Conservation (phyloP, 2,888 invertebrate genomes). For the Netelia virgata region DNA sequence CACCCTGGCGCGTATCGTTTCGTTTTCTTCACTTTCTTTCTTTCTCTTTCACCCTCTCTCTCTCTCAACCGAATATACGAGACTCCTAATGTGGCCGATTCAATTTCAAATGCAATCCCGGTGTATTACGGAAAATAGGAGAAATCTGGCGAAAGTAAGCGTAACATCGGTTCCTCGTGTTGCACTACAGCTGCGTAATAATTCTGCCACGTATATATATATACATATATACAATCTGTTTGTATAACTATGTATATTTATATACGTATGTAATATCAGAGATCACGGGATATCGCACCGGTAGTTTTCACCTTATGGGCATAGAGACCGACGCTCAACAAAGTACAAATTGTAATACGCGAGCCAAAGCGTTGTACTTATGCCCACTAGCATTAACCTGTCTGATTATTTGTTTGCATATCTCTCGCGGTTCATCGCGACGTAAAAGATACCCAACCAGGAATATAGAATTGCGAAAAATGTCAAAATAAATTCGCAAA, state of each 20-base stretch:
- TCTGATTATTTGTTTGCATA: constrained; percentile 41
- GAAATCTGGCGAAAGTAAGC: constrained; percentile 83
- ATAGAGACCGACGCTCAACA: constrained; percentile 29
- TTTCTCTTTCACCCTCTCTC: constrained; percentile 21
- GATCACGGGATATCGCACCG: constrained; percentile 64
- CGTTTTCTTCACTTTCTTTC: constrained; percentile 19
- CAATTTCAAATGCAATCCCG: constrained; percentile 82
- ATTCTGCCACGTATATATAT: constrained; percentile 57
- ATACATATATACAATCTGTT: constrained; percentile 13
- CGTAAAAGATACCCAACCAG: background rate
- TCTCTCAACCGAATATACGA: constrained; percentile 47
- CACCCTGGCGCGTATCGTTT: constrained; percentile 28
- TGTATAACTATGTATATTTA: constrained; percentile 22
- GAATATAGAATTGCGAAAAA: too few relatives aligned
- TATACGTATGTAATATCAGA: constrained; percentile 45
- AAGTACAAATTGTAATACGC: constrained; percentile 16
- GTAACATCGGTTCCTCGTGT: constrained; percentile 71
- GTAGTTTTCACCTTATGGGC: constrained; percentile 52
- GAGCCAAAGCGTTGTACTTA: constrained; percentile 37
- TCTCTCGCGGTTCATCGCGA: constrained; percentile 33
- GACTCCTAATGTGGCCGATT: constrained; percentile 73
- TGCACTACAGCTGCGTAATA: constrained; percentile 72
- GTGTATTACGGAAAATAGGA: constrained; percentile 82
- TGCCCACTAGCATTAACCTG: constrained; percentile 2
- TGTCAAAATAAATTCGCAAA: too few relatives aligned